Conservation (phyloP, 2,113 vertebrate species). For the Scalopus aquaticus region DNA sequence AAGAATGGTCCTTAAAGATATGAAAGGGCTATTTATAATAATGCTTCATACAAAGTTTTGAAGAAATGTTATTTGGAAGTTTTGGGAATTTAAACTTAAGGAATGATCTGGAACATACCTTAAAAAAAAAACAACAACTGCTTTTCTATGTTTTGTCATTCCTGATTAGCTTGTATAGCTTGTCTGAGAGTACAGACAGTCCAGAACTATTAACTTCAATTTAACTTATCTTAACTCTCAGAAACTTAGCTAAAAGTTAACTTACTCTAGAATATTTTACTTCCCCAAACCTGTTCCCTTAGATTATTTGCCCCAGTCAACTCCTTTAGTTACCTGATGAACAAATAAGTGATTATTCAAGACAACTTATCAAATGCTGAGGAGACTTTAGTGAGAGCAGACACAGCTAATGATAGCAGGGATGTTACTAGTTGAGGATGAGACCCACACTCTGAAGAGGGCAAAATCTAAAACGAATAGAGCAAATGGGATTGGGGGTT, state of each 20-base stretch:
- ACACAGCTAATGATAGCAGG: background rate
- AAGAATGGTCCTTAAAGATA: background rate
- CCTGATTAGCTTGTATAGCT: background rate
- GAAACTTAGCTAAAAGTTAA: background rate
- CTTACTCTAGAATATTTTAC: background rate
- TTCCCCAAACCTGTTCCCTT: background rate
- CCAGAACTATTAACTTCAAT: background rate
- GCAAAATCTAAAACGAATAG: background rate
- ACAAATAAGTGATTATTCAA: background rate
- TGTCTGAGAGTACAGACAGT: background rate
- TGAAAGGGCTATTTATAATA: conserved; percentile 5
- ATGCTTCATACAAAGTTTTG: background rate
- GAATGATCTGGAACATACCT: background rate
- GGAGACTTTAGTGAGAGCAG: background rate
- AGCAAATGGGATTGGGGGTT: background rate
- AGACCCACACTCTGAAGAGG: background rate
- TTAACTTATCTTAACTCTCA: background rate
- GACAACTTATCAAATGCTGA: background rate
- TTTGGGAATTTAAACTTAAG: background rate
- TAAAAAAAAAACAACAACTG: background rate
- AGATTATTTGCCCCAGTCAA: background rate
- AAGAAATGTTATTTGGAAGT: background rate
- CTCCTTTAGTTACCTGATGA: background rate
- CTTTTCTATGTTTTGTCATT: background rate
- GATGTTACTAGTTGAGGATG: background rate